phyloP scores from a whole-genome alignment of 2,113 vertebrate species.

The Chaetodon auriga region DNA sequence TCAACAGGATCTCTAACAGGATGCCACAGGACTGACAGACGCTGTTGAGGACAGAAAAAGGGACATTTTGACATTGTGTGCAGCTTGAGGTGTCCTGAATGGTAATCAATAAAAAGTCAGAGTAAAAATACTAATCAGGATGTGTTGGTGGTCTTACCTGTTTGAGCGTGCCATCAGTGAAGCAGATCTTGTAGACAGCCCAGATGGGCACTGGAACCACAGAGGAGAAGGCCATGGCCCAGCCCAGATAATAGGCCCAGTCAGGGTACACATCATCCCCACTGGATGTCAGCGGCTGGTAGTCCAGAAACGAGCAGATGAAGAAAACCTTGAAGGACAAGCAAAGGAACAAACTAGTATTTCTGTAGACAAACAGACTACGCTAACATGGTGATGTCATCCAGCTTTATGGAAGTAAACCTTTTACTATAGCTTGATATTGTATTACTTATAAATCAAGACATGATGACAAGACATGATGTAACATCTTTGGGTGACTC shows the following conservation, averaged over 20 bases:
- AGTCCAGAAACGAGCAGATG: constrained; percentile 57
- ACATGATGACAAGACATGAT: too few species aligned
- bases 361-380: neutral
- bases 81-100: too few species aligned
- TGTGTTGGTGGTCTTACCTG: constrained; percentile 45
- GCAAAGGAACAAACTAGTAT: neutral
- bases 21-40: constrained; percentile 27
- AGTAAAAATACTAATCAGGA: too few species aligned
- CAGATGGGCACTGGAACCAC: constrained; percentile 61
- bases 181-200: constrained; percentile 41
- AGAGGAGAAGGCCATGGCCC: constrained; percentile 63
- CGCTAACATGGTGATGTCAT: too few species aligned
- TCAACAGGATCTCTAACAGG: neutral
- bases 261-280: constrained; percentile 52
- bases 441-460: neutral
- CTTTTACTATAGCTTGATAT: too few species aligned
- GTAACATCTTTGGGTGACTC: neutral
- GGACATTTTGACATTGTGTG: neutral
- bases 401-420: neutral
- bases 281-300: constrained; percentile 64
- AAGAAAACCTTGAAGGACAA: constrained; percentile 56
- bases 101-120: too few species aligned
- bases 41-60: constrained; percentile 22
- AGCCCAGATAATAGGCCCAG: constrained; percentile 72
- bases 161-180: constrained; percentile 48